Base-by-base conservation (phyloP, 2,888 invertebrate species). In the Odontothrips loti region DNA sequence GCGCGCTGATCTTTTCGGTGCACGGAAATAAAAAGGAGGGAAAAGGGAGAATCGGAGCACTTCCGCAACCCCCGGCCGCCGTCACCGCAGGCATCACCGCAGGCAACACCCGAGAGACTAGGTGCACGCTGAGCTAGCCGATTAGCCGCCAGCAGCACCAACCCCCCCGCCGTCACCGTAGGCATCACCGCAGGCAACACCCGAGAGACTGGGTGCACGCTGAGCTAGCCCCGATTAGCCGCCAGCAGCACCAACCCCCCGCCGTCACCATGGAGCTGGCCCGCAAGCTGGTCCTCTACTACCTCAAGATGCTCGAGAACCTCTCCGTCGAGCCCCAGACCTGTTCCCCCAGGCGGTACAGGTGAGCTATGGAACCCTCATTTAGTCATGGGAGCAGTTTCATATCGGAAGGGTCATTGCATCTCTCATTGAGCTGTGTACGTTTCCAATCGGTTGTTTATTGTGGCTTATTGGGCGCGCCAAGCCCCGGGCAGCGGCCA, bases 301-400 rank as follows among this genome's bases (percentile, higher is more conserved):
- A 75, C 68, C 12, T 75, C 11, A 75, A 27, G 68, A 75, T 75
- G 68, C 68, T 75, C 27, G 68, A 75, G 23, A 27, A n/a, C 23
- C 27, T 75, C 23, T 75, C 68, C 68, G 68, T 75, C 23, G 68
- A 75, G 68, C 68, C 68, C 23, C 68, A 75, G 68, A 75, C 68
- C 68, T 75, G 68, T 27, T 75, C 68, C 68, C 68, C 68, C 9
- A n/a, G 68, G 27, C 68, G 68, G 68, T 75, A 75, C 68, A 75
- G 68, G 68, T 75, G 68, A 75, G 68, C 12, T 12, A 48, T 9
- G 10, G 48, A 11, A 15, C 10, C 48, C 10, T 48, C 48, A 9
- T 48, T 9, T 11, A 15, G n/a, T n/a, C n/a, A n/a, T n/a, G n/a
- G n/a, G n/a, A n/a, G n/a, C n/a, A n/a, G n/a, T n/a, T n/a, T n/a